These are phyloP conservation scores for Dromaius novaehollandiae DNA, from an alignment of 2,113 vertebrate species.

Conservation along the genomic window DNA sequence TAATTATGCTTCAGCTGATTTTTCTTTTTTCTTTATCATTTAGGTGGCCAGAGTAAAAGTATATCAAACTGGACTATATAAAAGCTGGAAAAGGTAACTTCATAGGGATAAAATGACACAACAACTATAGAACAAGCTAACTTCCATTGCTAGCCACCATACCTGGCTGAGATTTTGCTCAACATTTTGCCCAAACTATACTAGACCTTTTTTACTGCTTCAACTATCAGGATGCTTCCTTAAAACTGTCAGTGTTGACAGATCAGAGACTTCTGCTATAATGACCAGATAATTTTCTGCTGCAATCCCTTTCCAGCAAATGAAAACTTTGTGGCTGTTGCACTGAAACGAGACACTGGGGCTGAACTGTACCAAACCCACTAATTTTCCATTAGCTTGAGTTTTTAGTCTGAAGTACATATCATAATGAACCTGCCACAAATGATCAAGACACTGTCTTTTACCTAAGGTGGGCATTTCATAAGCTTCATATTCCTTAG, in stretches of 20 bases:
- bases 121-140: background rate
- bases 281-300: background rate
- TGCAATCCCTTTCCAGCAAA: background rate
- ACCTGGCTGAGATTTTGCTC: background rate
- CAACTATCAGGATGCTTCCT: background rate
- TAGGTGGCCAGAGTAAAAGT: background rate
- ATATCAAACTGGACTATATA: background rate
- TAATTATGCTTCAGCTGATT: background rate
- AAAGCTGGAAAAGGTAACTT: background rate
- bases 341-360: background rate
- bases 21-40: background rate
- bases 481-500: constrained; percentile 74
- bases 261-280: background rate
- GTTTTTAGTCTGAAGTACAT: background rate
- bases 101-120: background rate
- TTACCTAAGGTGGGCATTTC: constrained; percentile 92
- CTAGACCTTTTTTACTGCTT: background rate
- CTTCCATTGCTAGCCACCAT: background rate
- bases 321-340: background rate
- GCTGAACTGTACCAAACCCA: background rate
- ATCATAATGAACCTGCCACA: background rate
- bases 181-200: background rate
- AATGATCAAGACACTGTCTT: background rate
- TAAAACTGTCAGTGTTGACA: background rate
- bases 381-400: background rate